Evolutionary conservation across 2,888 invertebrate genomes (phyloP), one percentile per base, ranked within the genome.

Genomic region (Dorcus parallelipipedus): DNA sequence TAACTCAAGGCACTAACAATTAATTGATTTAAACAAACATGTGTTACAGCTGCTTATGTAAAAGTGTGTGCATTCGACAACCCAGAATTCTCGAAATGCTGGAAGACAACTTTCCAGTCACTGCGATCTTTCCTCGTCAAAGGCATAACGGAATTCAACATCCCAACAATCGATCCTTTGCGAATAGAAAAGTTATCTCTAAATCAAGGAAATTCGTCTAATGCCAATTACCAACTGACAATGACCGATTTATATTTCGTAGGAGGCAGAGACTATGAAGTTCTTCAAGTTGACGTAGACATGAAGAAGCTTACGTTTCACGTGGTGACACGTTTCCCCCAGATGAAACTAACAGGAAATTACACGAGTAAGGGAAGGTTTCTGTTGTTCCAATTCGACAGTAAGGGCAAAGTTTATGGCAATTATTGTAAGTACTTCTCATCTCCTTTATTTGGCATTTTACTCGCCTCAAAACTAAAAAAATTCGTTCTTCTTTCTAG

Each of bases 141-240:
- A 59, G 76, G 75, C 3, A 65, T 74, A 39, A 71, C 73, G 4
- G 72, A 72, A 59, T 59, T 77, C 62, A 66, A 66, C 48, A 54
- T 76, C 4, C 71, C 72, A 4, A 41, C 71, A 9, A 64, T 76
- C 23, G 75, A 76, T 4, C 75, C 75, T 14, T 62, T 73, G 54
- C 39, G 62, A 33, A 56, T 71, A 52, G 63, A 69, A 14, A 52
- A 72, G 65, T 54, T 74, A 10, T 60, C 60, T n/a, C 52, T 73
- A 40, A 64, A 69, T 54, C 71, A 72, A 53, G 69, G 70, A 38
- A 67, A 53, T 20, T 54, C 68, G 3, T 39, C 59, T 7, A 65
- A 69, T 5, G 43, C 72, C 1, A 70, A 72, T 53, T 67, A 73
- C 48, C 65, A 67, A 49, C 69, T 71, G 0, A 52, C 58, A 8